These are phyloP conservation scores for Melanotaenia pygmaea DNA, from an alignment of 2,797 vertebrate species.

Conservation along the genomic window DNA sequence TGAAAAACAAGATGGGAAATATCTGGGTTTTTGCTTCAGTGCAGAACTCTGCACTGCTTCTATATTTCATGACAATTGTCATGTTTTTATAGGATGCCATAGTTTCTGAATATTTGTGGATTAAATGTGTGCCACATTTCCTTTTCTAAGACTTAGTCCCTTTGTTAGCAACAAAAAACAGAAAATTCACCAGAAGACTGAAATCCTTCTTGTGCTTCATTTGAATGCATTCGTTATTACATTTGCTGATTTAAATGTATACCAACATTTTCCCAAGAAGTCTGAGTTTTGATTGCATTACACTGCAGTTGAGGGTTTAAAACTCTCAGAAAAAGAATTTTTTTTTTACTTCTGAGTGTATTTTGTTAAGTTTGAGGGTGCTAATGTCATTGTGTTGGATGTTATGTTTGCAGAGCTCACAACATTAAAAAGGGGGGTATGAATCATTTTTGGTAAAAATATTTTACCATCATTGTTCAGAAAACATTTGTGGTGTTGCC, in stretches of 20 bases:
- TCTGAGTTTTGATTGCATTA: background rate
- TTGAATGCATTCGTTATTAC: background rate
- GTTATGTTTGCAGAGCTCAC: too few relatives aligned
- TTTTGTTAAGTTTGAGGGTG: background rate
- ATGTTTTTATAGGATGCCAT: background rate
- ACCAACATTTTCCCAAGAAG: background rate
- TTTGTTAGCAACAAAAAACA: background rate
- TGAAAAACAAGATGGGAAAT: too few relatives aligned
- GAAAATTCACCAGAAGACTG: background rate
- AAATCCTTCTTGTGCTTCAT: background rate
- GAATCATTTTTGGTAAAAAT: background rate
- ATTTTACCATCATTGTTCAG: background rate
- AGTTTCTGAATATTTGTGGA: conserved; percentile 2
- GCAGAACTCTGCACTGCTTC: background rate
- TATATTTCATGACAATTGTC: background rate
- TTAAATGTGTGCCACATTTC: background rate
- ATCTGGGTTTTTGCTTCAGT: background rate
- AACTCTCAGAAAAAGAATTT: background rate
- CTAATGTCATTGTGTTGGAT: background rate
- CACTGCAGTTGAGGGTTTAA: background rate
- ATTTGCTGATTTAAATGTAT: background rate
- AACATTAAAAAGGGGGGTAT: background rate
- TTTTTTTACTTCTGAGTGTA: background rate
- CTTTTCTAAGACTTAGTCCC: background rate
- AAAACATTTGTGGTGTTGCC: conserved; percentile 15